Evolutionary conservation across 2,888 invertebrate genomes (phyloP), one percentile per base, ranked within the genome.

Genomic region (Rotaria socialis): DNA sequence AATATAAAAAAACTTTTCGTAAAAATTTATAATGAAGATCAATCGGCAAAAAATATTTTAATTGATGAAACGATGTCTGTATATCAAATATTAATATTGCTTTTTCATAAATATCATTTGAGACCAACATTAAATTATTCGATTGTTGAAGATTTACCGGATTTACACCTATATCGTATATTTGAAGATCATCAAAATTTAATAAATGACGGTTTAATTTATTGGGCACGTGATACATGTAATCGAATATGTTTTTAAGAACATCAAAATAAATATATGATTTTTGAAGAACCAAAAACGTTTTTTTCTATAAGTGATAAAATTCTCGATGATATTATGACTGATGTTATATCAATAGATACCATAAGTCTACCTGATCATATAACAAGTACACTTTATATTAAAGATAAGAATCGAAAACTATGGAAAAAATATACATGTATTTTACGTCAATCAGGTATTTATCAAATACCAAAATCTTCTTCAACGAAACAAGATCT

Each of bases 391-490:
- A 94, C 95, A 35, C 92, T 99, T 50, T 97, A 96, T 91, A 93
- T 98, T 89, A 98, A 98, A 92, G 94, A 95, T 56, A 98, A 99
- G 90, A 95, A 96, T 86, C 96, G 97, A 92, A 98, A 98, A 91
- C 96, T 96, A 86, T 99, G 99, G 99, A 98, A 97, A 92, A 96
- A 96, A 91, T 96, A 95, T 90, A 95, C 96, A 91, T 99, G 97
- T 92, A 96, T 97, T 35, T 93, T 99, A 84, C 93, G 98, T 89
- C 95, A 96, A 27, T 97, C 97, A 35, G 96, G 97, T 85, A 93
- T 99, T 43, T 99, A 98, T 92, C 98, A 97, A 92, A 96, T 95
- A 90, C 96, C 96, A 85, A 99, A 98, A 92, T 97, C 97, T 0
- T 67, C 67, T 6, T 47, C 43, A 47, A 24, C 47, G 14, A 80